Evolutionary conservation across 2,888 invertebrate species (phyloP).

Genomic region (Sinopyrophorus schimmeli): DNA sequence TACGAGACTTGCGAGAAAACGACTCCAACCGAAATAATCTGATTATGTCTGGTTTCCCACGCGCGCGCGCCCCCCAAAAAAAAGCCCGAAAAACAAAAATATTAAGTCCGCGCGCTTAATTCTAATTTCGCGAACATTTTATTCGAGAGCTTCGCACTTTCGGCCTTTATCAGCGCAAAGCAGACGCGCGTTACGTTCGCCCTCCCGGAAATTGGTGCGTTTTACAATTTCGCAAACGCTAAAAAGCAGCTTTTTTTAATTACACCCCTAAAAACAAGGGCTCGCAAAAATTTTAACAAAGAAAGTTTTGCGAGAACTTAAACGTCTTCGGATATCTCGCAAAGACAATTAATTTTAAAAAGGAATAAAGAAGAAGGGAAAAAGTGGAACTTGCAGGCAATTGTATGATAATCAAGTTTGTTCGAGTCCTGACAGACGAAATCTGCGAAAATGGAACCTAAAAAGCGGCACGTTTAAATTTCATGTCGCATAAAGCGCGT

Average conservation of each 20-base stretch:
- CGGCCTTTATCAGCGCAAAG: constrained; percentile 19
- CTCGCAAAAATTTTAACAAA: too few species aligned
- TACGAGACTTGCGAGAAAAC: constrained; percentile 2
- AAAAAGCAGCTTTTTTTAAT: too few species aligned
- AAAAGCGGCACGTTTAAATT: constrained; percentile 21
- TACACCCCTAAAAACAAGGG: too few species aligned
- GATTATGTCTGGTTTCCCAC: too few species aligned
- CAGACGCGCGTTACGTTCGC: constrained; percentile 13
- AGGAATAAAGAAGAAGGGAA: background rate
- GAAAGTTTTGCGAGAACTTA: too few species aligned
- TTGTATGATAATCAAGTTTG: constrained; percentile 13
- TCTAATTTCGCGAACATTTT: constrained; percentile 18
- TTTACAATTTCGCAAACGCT: too few species aligned
- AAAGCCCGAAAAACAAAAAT: too few species aligned
- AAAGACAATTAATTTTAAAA: constrained; percentile 11
- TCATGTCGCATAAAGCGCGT: constrained; percentile 24
- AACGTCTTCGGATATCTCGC: constrained; percentile 8
- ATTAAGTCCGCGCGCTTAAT: background rate
- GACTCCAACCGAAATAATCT: too few species aligned
- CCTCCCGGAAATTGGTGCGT: too few species aligned
- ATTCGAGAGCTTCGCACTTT: constrained; percentile 9
- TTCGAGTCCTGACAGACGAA: constrained; percentile 10
- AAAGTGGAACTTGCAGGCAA: constrained; percentile 8
- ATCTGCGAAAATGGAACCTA: constrained; percentile 17
- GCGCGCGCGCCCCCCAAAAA: too few species aligned